Percentiles rank a stretch among this genome's conserved stretches.
Conservation (phyloP, 2,113 vertebrate genomes). For the Mus musculus region DNA sequence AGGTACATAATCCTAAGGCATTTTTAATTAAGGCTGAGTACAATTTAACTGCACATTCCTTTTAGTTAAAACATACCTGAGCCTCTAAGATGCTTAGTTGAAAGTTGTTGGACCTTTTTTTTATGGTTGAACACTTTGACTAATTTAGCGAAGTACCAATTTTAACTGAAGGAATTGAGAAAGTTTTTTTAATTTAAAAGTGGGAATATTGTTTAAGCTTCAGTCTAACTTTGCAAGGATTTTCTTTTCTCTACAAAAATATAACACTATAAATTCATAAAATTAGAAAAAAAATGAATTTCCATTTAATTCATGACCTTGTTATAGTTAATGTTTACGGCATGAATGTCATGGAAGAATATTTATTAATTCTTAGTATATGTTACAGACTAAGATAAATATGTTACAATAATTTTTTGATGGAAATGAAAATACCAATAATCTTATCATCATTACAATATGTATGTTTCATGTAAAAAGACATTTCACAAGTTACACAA, state of each 20-base stretch:
- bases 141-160: neutral
- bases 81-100: neutral
- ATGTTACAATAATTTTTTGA: neutral
- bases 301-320: neutral
- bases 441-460: neutral
- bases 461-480: neutral
- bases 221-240: neutral
- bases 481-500: neutral
- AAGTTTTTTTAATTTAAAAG: slow-evolving; percentile 50
- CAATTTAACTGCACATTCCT: slow-evolving; percentile 51
- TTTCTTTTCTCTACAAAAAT: neutral
- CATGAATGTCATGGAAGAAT: neutral
- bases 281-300: neutral
- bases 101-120: slow-evolving; percentile 26
- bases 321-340: neutral
- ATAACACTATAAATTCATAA: neutral
- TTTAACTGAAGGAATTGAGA: neutral
- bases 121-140: neutral
- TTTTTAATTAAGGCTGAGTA: slow-evolving; percentile 58
- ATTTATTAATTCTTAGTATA: neutral
- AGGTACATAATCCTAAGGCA: neutral
- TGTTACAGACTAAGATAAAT: neutral
- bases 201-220: neutral
- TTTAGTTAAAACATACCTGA: slow-evolving; percentile 52
- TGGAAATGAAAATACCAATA: neutral